A percentile compares a stretch with the other conserved stretches of the same genome.
Conservation (phyloP, 2,113 vertebrate species). For the Himantopus leucocephalus region DNA sequence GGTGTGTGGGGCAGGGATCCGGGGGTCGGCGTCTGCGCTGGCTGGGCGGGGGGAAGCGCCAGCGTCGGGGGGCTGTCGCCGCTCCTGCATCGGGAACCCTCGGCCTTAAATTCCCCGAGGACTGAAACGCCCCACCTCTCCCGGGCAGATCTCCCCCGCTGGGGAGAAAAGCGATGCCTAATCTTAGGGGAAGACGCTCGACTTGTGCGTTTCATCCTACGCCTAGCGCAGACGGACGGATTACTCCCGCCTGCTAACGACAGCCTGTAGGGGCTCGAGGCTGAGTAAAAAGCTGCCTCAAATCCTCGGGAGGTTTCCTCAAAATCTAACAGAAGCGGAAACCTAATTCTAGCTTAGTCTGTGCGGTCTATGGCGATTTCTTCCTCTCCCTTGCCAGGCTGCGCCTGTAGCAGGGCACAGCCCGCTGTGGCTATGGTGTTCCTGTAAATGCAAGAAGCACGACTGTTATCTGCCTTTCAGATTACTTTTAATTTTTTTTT, state of each 20-base stretch:
- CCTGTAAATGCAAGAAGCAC: fast-evolving
- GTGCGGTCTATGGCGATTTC: not conserved
- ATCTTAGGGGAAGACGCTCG: not conserved
- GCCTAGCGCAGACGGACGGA: fast-evolving
- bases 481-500: not conserved
- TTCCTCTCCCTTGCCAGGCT: not conserved
- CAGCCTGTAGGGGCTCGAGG: not conserved
- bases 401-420: not conserved
- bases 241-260: fast-evolving
- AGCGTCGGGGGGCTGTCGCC: fast-evolving
- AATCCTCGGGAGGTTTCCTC: not conserved
- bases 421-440: fast-evolving
- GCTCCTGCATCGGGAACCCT: not conserved
- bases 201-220: fast-evolving
- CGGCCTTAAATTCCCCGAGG: not conserved
- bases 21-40: not conserved
- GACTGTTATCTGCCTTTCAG: not conserved
- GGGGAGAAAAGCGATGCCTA: fast-evolving
- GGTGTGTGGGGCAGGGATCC: not conserved
- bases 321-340: not conserved
- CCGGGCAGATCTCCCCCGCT: not conserved
- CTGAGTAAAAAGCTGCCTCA: not conserved
- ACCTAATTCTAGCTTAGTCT: not conserved
- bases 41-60: not conserved
- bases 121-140: no score